Percentiles rank a stretch among this genome's conserved stretches.
Evolutionary conservation across 2,888 invertebrate species (phyloP).

Genomic region (Iphiclides podalirius): DNA sequence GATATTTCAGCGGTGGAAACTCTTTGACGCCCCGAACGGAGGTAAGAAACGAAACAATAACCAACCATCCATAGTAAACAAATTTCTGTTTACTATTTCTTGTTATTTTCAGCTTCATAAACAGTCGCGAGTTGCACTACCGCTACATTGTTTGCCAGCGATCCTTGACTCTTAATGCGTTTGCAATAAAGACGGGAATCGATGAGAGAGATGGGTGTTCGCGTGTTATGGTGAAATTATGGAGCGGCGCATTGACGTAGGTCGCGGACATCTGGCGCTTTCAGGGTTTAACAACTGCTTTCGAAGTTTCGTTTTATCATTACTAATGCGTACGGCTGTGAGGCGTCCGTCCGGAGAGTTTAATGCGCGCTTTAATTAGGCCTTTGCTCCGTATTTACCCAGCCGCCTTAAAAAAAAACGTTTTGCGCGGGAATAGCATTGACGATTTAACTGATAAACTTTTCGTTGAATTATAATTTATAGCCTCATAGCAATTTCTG

Average conservation of each 20-base stretch:
- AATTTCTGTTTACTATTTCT: conserved; percentile 53
- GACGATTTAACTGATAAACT: too few relatives aligned
- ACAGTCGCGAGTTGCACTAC: too few relatives aligned
- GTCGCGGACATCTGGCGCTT: conserved; percentile 60
- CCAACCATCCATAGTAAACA: conserved; percentile 45
- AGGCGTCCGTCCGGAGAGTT: conserved; percentile 5
- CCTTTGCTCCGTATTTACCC: neutral
- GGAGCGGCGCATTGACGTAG: conserved; percentile 52
- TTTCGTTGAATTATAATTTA: too few relatives aligned
- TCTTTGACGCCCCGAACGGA: conserved; percentile 20
- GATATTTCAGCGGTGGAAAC: conserved; percentile 14
- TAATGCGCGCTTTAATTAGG: conserved; percentile 16
- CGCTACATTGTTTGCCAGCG: conserved; percentile 2
- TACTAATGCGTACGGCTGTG: conserved; percentile 9
- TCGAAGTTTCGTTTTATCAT: conserved; percentile 19
- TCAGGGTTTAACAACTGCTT: conserved; percentile 22
- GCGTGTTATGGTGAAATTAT: conserved; percentile 17
- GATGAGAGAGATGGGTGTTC: conserved; percentile 31
- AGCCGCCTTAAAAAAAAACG: too few relatives aligned
- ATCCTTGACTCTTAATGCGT: conserved; percentile 3
- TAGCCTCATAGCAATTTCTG: too few relatives aligned
- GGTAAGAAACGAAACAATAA: conserved; percentile 27
- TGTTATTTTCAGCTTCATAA: conserved; percentile 38
- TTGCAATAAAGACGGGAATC: conserved; percentile 24
- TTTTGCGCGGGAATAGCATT: too few relatives aligned